Evolutionary conservation across 2,113 vertebrate species (phyloP), one percentile per base, ranked within the genome.

Genomic region (Dolichallabes microphthalmus): DNA sequence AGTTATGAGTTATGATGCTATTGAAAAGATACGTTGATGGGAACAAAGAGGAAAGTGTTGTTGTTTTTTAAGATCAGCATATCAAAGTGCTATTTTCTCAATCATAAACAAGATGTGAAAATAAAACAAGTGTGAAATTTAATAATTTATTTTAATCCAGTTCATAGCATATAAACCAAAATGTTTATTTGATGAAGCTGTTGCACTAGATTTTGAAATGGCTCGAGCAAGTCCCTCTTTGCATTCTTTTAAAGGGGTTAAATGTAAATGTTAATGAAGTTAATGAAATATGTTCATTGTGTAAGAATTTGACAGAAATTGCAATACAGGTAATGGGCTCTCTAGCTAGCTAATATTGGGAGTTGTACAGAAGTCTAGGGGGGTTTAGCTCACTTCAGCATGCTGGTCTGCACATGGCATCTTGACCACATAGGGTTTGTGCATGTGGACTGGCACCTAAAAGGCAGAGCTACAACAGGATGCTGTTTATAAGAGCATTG

Each of bases 371-470:
- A 39, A 76, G 68, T 82, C 39, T 80, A 61, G 7, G 63, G 73
- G 57, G 55, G 81, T 63, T 84, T 85, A 82, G 81, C 60, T 83
- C 79, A 87, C 60, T 85, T 60, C 83, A 90, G 89, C 89, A 90
- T 90, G 89, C 87, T 87, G 80, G 80, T 88, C 86, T 88, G 89
- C 85, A 88, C 87, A 87, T 89, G 87, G 89, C 89, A 90, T 90
- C 89, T 86, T 90, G 89, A 90, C 87, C 89, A 63, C 87, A 90
- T 86, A 71, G 88, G 91, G 82, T 86, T 88, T 94, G 68, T 94
- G 95, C 94, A 94, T 95, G 89, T 52, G 61, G 87, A 88, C 89
- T 89, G 82, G 84, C 84, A 77, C 82, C 76, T 78, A 82, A 50
- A 86, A 86, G 64, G 85, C 88, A 90, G 85, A 88, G 83, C 85